Evolutionary conservation across 2,888 invertebrate genomes (phyloP), one percentile per base, ranked within the genome.

Genomic region (Volucella bombylans): DNA sequence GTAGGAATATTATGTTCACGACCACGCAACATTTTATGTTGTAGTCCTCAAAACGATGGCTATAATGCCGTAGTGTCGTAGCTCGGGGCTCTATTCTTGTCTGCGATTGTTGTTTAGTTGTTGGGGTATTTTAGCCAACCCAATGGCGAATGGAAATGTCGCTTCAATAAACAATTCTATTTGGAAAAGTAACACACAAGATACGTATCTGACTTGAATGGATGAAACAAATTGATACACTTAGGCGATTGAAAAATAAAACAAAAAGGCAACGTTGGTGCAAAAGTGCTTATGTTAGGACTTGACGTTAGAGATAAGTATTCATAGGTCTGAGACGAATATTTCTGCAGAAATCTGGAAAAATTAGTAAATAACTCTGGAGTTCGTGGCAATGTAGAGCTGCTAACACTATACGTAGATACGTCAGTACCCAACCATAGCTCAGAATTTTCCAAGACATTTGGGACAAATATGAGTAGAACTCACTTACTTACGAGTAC

Each of bases 21-120:
- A 71, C 83, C 80, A 83, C 83, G 83, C 83, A 80, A 80, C 74
- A 76, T 76, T 83, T 80, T 83, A 67, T 80, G 73, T 72, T 54
- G 59, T 38, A 59, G 62, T 45, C 43, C 62, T 52, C 78, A 57
- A n/a, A 67, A 54, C 43, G 65, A 54, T 52, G 54, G 31, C 54
- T 31, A 31, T 12, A 43, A 47, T 41, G 61, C 49, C 38, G 43
- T 10, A 12, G n/a, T 55, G 54, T 49, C 3, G 23, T 8, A 14
- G 15, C 61, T 9, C 31, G 39, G 31, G 31, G 31, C 31, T 31
- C 31, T 12, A 15, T 61, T 74, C 69, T 62, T 41, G 67, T 39
- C 39, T 57, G 54, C 0, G 23, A 52, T 11, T 38, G 11, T 31
- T 38, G 39, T 39, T 55, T 49, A 38, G 31, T 54, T 10, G 38